A percentile compares a stretch with the other conserved stretches of the same genome.
phyloP scores from a whole-genome alignment of 2,797 vertebrate species.

The Mycteria americana region DNA sequence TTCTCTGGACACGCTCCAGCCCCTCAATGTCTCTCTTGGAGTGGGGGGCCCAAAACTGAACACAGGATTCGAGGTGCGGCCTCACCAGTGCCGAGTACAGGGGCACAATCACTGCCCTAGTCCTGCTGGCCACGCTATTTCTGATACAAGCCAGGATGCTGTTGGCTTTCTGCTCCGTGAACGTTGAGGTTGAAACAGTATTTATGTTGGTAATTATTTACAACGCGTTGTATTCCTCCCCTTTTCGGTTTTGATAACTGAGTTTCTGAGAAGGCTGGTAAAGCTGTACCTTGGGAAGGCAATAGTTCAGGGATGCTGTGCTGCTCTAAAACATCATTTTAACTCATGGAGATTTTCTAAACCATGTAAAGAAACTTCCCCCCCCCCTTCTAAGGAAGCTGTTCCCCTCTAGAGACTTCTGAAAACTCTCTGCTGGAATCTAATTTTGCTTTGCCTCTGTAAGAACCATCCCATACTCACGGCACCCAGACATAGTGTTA shows the following conservation, averaged over 20 bases:
- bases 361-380: neutral
- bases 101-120: too few relatives aligned
- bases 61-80: too few relatives aligned
- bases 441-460: neutral
- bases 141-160: too few relatives aligned
- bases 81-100: too few relatives aligned
- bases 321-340: neutral
- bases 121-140: too few relatives aligned
- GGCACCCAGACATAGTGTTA: rapidly evolving
- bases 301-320: neutral
- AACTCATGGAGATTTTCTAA: neutral
- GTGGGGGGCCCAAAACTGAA: too few relatives aligned
- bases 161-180: neutral
- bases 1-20: too few relatives aligned
- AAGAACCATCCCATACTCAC: neutral
- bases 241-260: rapidly evolving
- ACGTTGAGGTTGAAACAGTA: neutral
- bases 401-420: neutral
- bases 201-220: neutral
- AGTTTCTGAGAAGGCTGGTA: neutral
- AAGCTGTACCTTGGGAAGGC: neutral
- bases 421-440: neutral
- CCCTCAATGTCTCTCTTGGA: too few relatives aligned
- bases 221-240: neutral
- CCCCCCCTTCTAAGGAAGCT: neutral